Conservation (phyloP, 35 echinoderm and acorn worm genomes). For the Diadema setosum region DNA sequence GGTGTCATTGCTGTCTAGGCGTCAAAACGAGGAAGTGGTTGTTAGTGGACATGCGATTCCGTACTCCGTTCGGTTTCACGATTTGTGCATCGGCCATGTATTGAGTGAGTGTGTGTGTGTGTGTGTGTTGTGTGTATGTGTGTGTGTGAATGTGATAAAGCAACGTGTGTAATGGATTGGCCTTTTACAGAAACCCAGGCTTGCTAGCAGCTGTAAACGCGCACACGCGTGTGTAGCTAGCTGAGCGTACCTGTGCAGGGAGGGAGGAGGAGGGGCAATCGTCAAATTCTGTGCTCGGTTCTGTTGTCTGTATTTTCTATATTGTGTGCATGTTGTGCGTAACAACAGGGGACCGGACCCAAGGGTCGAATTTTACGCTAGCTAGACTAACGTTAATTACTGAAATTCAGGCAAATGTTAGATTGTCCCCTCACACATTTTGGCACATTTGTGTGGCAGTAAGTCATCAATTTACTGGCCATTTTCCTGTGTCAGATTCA, state of each 20-base stretch:
- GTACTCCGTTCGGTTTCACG: background rate
- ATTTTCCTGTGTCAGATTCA: too few species aligned
- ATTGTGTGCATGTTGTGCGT: too few species aligned
- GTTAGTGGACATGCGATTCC: background rate
- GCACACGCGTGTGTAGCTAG: background rate
- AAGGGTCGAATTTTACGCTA: too few species aligned
- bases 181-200: background rate
- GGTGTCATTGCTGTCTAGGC: background rate
- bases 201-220: background rate
- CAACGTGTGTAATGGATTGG: background rate
- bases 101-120: background rate
- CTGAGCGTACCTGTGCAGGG: background rate
- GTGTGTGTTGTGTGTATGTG: background rate
- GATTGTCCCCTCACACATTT: too few species aligned
- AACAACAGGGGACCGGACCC: too few species aligned
- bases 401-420: too few species aligned
- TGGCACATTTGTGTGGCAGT: too few species aligned
- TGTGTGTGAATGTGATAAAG: background rate
- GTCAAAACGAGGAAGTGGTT: constrained; percentile 21
- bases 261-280: background rate
- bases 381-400: too few species aligned
- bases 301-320: too few species aligned
- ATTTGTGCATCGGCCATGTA: background rate
- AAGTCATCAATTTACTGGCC: too few species aligned
- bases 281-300: too few species aligned